Evolutionary conservation across 2,888 invertebrate species (phyloP).

Genomic region (Neuroscelio doddi): DNA sequence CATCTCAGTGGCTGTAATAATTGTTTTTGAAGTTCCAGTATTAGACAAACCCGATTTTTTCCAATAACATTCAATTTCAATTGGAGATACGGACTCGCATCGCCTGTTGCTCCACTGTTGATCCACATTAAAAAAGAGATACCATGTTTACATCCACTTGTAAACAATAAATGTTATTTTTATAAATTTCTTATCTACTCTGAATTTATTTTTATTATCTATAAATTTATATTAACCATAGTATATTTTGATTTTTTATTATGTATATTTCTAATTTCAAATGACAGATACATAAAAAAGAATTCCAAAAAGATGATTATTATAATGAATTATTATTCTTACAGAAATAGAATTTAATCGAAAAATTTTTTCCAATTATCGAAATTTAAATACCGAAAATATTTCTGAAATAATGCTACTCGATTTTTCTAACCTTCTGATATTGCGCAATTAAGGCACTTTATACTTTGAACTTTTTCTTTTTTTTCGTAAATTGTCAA

Average conservation of each 20-base stretch:
- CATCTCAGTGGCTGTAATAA: background rate
- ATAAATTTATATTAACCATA: too few relatives aligned
- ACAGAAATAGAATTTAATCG: too few relatives aligned
- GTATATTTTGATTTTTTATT: too few relatives aligned
- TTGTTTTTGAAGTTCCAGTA: background rate
- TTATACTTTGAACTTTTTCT: background rate
- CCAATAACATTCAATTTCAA: constrained; percentile 5
- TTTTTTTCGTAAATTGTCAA: background rate
- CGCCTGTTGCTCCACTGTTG: constrained; percentile 4
- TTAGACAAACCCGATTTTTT: constrained; percentile 6
- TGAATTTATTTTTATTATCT: too few relatives aligned
- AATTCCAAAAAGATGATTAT: too few relatives aligned
- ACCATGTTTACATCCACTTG: constrained; percentile 6
- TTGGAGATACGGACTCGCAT: constrained; percentile 3
- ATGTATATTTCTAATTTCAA: too few relatives aligned
- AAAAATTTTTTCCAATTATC: too few relatives aligned
- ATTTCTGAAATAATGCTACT: too few relatives aligned
- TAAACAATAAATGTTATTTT: background rate
- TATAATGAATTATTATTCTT: too few relatives aligned
- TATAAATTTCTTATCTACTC: too few relatives aligned
- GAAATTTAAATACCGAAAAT: too few relatives aligned
- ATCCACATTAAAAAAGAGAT: constrained; percentile 10
- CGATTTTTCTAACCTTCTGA: constrained; percentile 1
- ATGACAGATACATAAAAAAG: too few relatives aligned
- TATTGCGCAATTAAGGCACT: background rate